Percentiles rank a stretch among this genome's conserved stretches.
Conservation (phyloP, 2,888 invertebrate genomes). For the Dendrolimus pini region DNA sequence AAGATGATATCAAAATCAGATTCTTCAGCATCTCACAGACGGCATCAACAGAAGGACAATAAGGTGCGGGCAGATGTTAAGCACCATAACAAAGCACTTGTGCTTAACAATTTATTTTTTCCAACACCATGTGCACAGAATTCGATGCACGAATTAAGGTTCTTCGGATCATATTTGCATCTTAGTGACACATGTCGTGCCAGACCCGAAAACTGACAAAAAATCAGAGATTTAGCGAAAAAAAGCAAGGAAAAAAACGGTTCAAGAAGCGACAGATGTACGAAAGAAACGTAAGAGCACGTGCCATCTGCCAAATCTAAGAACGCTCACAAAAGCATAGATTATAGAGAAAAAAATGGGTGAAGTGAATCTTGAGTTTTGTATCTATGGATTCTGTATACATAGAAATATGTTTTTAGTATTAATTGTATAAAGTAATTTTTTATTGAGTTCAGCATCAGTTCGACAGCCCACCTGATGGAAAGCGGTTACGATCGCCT, state of each 20-base stretch:
- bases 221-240: slow-evolving; percentile 29
- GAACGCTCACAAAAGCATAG: slow-evolving; percentile 50
- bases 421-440: no score
- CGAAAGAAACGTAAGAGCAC: slow-evolving; percentile 62
- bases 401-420: no score
- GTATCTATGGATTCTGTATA: no score
- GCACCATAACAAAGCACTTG: slow-evolving; percentile 60
- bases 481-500: no score
- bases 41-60: slow-evolving; percentile 23
- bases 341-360: slow-evolving; percentile 38
- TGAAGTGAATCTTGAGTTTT: slow-evolving; percentile 7
- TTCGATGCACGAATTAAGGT: slow-evolving; percentile 40
- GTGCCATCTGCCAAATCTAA: slow-evolving; percentile 76
- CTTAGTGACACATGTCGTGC: slow-evolving; percentile 61
- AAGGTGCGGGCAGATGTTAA: slow-evolving; percentile 56
- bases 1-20: background rate
- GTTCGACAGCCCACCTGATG: no score
- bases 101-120: slow-evolving; percentile 60
- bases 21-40: slow-evolving; percentile 12
- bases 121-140: slow-evolving; percentile 52
- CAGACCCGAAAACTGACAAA: slow-evolving; percentile 29
- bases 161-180: slow-evolving; percentile 70
- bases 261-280: slow-evolving; percentile 66
- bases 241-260: slow-evolving; percentile 53
- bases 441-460: no score